Evolutionary conservation across 2,113 vertebrate species (phyloP), one percentile per base, ranked within the genome.

Genomic region (Diphyllodes magnificus): DNA sequence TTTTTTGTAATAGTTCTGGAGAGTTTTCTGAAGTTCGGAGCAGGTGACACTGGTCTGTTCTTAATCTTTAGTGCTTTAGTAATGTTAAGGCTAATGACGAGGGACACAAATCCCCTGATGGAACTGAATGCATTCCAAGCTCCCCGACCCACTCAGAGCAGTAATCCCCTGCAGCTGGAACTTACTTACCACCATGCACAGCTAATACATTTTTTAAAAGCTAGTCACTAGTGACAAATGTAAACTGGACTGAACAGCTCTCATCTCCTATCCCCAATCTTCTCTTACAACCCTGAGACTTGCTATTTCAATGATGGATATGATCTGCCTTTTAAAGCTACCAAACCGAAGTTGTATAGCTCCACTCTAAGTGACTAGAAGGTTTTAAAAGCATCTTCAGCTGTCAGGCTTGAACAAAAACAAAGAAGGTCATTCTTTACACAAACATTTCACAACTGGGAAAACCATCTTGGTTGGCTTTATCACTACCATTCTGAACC

Each of bases 121-220:
- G 97, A 98, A 98, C 96, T 97, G 98, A 98, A 98, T 98, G 98
- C 99, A 99, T 99, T 99, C 99, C 99, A 99, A 98, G 95, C 98
- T 98, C 98, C 97, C 97, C 92, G 95, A 98, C 98, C 98, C 98
- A 98, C 98, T 99, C 98, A 98, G 98, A 98, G 98, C 98, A 97
- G 95, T 99, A 99, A 99, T 99, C 99, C 98, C 98, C 98, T 98
- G 98, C 99, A 99, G 99, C 99, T 99, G 99, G 98, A 98, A 98
- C 97, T 97, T 97, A 97, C 98, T 98, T 98, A 98, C 98, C 98
- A 98, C 97, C 98, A 98, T 98, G 98, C 98, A 98, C 98, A 98
- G 98, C 98, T 98, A 98, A 98, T 98, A 98, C 98, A 99, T 99
- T 99, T 99, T 99, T 99, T 98, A 98, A 98, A 98, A 98, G 98